These are phyloP conservation scores for Lobophora halterata DNA, from an alignment of 2,888 invertebrate genomes.

Conservation along the genomic window DNA sequence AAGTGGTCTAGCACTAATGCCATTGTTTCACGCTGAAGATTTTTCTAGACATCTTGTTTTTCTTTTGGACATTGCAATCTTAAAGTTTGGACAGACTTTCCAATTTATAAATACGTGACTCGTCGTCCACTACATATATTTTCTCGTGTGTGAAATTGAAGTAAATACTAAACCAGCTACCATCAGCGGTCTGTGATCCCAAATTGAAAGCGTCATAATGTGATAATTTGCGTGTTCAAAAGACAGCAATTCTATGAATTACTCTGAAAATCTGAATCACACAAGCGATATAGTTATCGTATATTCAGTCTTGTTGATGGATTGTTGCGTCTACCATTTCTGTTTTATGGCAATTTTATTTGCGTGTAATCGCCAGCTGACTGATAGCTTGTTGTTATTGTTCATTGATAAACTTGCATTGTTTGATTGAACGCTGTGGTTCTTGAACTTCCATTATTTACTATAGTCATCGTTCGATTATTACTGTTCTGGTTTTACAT, in stretches of 20 bases:
- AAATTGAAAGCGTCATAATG: constrained; percentile 3
- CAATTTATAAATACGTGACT: no score
- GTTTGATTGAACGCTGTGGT: constrained; percentile 5
- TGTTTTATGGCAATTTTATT: constrained; percentile 18
- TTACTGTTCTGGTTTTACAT: constrained; percentile 1
- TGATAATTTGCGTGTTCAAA: constrained; percentile 8
- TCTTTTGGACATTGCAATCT: constrained; percentile 11
- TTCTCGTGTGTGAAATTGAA: no score
- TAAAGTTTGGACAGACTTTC: no score
- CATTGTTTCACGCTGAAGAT: constrained; percentile 25
- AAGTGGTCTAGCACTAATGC: constrained; percentile 44
- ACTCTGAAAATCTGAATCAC: constrained; percentile 13
- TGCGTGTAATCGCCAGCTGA: constrained; percentile 8
- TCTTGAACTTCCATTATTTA: background rate
- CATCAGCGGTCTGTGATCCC: background rate
- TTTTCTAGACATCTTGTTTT: background rate
- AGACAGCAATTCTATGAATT: constrained; percentile 7
- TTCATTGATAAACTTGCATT: constrained; percentile 3
- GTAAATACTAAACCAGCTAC: background rate
- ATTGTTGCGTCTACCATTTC: constrained; percentile 19
- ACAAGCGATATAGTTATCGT: constrained; percentile 2
- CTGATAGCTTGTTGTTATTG: constrained; percentile 13
- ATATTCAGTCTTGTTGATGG: constrained; percentile 9
- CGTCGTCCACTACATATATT: no score
- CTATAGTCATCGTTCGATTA: no score